Conservation (phyloP, 2,113 vertebrate species). For the Cyprinodon brontotheroides region DNA sequence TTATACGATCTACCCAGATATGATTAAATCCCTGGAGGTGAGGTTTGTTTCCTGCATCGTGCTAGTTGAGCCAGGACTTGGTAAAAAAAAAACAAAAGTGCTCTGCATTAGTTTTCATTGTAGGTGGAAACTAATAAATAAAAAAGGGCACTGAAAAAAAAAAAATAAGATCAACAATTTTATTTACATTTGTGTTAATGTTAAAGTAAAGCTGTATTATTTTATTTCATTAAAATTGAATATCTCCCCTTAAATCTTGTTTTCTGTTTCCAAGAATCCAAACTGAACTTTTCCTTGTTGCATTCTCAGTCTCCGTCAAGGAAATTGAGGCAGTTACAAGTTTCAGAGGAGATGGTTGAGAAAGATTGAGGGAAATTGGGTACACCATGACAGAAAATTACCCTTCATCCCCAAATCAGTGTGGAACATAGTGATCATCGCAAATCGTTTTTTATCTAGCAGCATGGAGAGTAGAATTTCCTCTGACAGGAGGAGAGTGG, state of each 20-base stretch:
- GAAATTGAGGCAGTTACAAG: conserved; percentile 11
- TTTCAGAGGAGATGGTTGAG: conserved; percentile 6
- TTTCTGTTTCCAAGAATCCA: not conserved
- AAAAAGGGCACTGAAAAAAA: not conserved
- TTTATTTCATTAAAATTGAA: not conserved
- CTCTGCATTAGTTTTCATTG: too few species aligned
- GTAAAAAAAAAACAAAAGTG: too few species aligned
- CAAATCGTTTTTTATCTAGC: conserved; percentile 18
- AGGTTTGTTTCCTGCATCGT: too few species aligned
- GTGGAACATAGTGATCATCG: not conserved
- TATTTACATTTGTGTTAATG: too few species aligned
- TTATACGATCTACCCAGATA: too few species aligned
- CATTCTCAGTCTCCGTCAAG: not conserved
- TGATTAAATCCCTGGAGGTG: too few species aligned
- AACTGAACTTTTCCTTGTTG: not conserved
- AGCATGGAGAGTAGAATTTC: conserved; percentile 3
- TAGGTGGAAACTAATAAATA: too few species aligned
- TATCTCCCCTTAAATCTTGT: not conserved
- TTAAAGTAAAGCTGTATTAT: not conserved
- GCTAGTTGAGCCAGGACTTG: too few species aligned
- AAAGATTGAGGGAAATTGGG: conserved; percentile 29
- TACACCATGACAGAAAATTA: conserved; percentile 27
- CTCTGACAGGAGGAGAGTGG: conserved; percentile 23
- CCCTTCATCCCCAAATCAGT: conserved; percentile 22
- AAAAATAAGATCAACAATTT: too few species aligned